Evolutionary conservation across 2,888 invertebrate species (phyloP), one percentile per base, ranked within the genome.

Genomic region (Xanthorhoe designata): DNA sequence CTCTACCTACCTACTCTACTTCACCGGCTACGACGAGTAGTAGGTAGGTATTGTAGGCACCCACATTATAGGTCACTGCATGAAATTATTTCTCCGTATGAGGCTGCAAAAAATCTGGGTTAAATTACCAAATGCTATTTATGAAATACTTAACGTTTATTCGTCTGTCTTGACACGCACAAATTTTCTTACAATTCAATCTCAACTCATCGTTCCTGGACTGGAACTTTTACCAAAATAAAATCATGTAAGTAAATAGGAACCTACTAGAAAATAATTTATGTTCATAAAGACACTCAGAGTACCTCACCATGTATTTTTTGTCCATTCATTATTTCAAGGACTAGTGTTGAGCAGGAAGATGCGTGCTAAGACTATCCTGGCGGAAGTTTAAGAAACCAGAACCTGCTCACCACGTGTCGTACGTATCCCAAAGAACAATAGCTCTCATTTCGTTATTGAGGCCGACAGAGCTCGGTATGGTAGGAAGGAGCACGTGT

Each of bases 401-500:
- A 74, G 85, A 91, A 90, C 87, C 85, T 89, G 90, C 87, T 87
- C 76, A 84, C 87, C 91, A 91, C 89, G 90, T 91, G 91, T 87
- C 80, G 77, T 79, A 78, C 80, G 77, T 79, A 78, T 81, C 78
- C 81, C 75, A 74, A 70, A 51, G 80, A 82, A 90, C 90, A 91
- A 91, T 89, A 82, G 83, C 81, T 85, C 86, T 84, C 79, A 85
- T 84, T 88, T 86, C 88, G 88, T 90, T 88, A 88, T 88, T 87
- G 84, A 87, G 86, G 52, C 85, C 82, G 85, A 75, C 75, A 78
- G 79, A 78, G 82, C 75, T 79, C 81, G 80, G 74, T 78, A n/a
- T n/a, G n/a, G n/a, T n/a, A n/a, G n/a, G n/a, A n/a, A 81, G 80
- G 85, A 86, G 85, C 91, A 90, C 90, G 90, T 90, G 91, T 90